Base-by-base conservation (phyloP, 2,797 vertebrate species). In the Rhynchotus rufescens region DNA sequence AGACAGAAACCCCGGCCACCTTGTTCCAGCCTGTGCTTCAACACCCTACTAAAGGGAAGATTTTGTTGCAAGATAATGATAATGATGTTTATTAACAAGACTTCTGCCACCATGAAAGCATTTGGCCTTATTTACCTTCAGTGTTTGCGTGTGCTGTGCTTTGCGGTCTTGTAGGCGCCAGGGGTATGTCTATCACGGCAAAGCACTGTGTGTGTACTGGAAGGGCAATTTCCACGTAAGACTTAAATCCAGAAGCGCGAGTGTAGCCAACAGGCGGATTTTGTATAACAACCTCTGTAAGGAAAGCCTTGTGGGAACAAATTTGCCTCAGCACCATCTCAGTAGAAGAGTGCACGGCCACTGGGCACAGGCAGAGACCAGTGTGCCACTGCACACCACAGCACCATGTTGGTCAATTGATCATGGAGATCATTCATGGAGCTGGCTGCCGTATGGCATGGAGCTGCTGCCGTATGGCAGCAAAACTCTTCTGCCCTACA, bases 101-200 rank as follows among this genome's bases (percentile, higher is more conserved):
- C 8, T 28, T 45, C 73, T 45, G 64, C 78, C 77, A 86, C 25
- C 8, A 21, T 0, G 2, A 49, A 84, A 84, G 62, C 62, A 13
- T 65, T 66, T 74, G 32, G 67, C 45, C 69, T 86, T 44, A 59
- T 72, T 72, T 80, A 36, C 68, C 72, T 61, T 22, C 38, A 15
- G 47, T 38, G 68, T 65, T 82, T 72, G 65, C 36, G 30, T 1
- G 0, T 5, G 22, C 32, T 93, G 80, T 65, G 65, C 72, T 88
- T 75, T 59, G 75, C 1, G 0, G 34, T 77, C 52, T 12, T 47
- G 0, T 26, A 61, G 10, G 2, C 0, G 0, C 1, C 1, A 6
- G 20, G 19, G 26, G 54, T 56, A 80, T 40, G 44, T 62, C 25
- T 16, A 68, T 28, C 26, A 57, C 60, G 19, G 28, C 28, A 49